Evolutionary conservation across 2,888 invertebrate species (phyloP), one percentile per base, ranked within the genome.

Genomic region (Carpatolechia fugitivella): DNA sequence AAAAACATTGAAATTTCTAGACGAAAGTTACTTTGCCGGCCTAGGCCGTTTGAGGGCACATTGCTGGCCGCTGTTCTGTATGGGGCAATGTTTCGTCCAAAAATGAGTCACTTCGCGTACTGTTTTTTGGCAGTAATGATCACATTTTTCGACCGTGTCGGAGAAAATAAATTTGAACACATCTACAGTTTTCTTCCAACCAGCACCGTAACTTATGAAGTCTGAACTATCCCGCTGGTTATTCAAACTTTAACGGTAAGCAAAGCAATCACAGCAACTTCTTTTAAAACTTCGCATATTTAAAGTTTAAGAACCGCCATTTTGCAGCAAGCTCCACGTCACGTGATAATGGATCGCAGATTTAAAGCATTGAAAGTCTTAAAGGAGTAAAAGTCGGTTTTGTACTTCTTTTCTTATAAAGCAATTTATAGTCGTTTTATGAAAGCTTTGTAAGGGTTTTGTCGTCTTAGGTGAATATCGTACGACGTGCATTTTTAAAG

Each of bases 231-330:
- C 47, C 31, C 30, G 20, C 44, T 24, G 31, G 30, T 47, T 47
- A 47, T 47, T 30, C 31, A 31, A 47, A 47, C 47, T 47, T 47
- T 47, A 44, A 44, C 44, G 20, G 47, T 47, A 47, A 47, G 47
- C 47, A 47, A 47, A 47, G 47, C 29, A 47, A 47, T 47, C 47
- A 47, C 47, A 47, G 47, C 47, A 31, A 47, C 30, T 47, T 47
- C 47, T 47, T 47, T 47, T 47, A 47, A 24, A 47, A 47, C 47
- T 47, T 47, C 29, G n/a, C 29, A 47, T 47, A 47, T 47, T 47
- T 47, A 47, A 47, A 47, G 47, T 47, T 47, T 1, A 5, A 30
- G 30, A 29, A 46, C 31, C 47, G 47, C 47, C 47, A 47, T 47
- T 47, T 47, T 47, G 31, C 20, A 29, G 46, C 29, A 20, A 44